Conservation (phyloP, 2,797 vertebrate genomes). For the Fistularia tabacaria region DNA sequence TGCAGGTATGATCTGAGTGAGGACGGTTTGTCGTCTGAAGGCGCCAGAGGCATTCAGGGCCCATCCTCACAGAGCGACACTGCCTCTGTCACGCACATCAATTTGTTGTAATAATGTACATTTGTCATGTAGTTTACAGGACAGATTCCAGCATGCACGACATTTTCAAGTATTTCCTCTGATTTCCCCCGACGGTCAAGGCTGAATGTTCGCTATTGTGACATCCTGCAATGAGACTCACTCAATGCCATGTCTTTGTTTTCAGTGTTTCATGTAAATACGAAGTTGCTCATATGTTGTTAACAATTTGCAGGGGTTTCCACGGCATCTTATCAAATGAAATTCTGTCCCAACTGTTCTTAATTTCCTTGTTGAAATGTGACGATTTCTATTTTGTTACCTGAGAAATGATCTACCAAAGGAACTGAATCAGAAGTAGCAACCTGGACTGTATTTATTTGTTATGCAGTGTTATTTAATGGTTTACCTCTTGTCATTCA, state of each 20-base stretch:
- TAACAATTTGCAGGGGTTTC: constrained; percentile 43
- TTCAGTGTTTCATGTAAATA: constrained; percentile 56
- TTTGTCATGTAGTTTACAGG: constrained; percentile 33
- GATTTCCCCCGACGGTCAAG: constrained; percentile 7
- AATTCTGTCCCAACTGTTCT: constrained; percentile 19
- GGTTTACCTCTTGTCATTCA: constrained; percentile 44
- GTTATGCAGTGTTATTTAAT: constrained; percentile 59
- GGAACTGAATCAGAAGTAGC: constrained; percentile 51
- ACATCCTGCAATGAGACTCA: constrained; percentile 39
- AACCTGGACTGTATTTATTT: constrained; percentile 36
- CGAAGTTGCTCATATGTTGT: constrained; percentile 20
- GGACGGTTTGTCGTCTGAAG: constrained; percentile 76
- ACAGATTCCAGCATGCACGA: constrained; percentile 43
- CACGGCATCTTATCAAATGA: constrained; percentile 24
- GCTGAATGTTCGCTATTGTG: constrained; percentile 29
- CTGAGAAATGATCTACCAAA: constrained; percentile 55
- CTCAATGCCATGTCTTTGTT: constrained; percentile 51
- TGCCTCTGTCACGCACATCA: constrained; percentile 70
- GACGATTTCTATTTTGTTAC: constrained; percentile 25
- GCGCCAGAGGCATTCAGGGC: constrained; percentile 55
- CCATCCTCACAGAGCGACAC: constrained; percentile 38
- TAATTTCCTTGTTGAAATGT: constrained; percentile 31
- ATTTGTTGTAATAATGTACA: constrained; percentile 33
- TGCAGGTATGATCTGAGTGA: constrained; percentile 92
- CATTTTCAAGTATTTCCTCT: constrained; percentile 30